Conservation (phyloP, 2,797 vertebrate species). For the Columba guinea region DNA sequence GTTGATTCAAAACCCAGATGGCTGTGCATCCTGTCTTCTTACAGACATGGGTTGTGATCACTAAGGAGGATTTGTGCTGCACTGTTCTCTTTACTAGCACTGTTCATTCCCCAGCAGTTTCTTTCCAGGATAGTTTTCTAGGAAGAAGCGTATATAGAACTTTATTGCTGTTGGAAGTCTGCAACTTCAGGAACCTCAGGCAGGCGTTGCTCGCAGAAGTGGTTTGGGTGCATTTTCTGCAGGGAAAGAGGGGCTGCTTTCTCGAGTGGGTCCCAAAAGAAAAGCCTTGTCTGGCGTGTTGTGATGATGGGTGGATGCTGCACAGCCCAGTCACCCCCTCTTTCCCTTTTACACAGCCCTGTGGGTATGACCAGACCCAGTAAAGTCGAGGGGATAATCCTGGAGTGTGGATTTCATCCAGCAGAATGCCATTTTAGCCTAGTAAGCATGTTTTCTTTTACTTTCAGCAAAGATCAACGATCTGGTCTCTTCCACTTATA, state of each 20-base stretch:
- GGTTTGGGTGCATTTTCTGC: not conserved
- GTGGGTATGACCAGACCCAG: not conserved
- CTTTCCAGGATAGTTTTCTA: not conserved
- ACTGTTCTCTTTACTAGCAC: not conserved
- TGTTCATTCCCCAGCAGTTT: not conserved
- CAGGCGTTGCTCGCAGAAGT: not conserved
- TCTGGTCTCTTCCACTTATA: slow-evolving; percentile 89
- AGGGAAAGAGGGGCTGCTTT: not conserved
- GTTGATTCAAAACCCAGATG: slow-evolving; percentile 19
- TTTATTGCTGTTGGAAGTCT: not conserved
- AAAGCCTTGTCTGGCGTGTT: not conserved
- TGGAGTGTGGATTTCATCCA: not conserved
- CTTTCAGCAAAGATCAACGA: slow-evolving; percentile 94
- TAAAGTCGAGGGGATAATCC: not conserved
- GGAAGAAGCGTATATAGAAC: not conserved
- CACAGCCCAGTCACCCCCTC: not conserved
- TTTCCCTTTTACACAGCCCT: not conserved
- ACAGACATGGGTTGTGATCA: not conserved
- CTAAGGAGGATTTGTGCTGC: not conserved
- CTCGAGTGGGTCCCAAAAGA: not conserved
- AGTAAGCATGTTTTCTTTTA: slow-evolving; percentile 11
- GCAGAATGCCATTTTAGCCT: not conserved
- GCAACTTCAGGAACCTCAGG: not conserved
- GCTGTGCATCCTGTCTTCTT: not conserved
- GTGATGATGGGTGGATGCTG: not conserved